A percentile compares a stretch with the other conserved stretches of the same genome.
These are phyloP conservation scores for Rhagonycha lutea DNA, from an alignment of 2,888 invertebrate genomes.

Conservation along the genomic window DNA sequence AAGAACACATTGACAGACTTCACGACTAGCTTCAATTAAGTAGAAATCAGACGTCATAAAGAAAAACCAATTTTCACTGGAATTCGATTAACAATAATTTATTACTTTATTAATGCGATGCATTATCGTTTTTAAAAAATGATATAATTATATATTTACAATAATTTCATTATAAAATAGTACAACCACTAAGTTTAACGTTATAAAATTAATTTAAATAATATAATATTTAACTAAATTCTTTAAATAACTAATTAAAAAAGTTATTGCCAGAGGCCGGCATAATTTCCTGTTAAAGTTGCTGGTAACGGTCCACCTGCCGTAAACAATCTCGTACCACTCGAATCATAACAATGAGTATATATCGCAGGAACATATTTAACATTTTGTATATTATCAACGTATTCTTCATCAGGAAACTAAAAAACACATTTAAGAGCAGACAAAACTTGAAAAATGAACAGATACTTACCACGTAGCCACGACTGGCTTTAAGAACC, in stretches of 20 bases:
- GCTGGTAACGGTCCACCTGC: conserved; percentile 95
- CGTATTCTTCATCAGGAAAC: conserved; percentile 84
- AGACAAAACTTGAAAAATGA: not conserved
- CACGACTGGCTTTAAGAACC: conserved; percentile 83
- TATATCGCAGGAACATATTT: conserved; percentile 94
- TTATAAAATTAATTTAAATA: not conserved
- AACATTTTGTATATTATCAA: conserved; percentile 81
- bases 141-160: not conserved
- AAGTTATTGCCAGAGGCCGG: conserved; percentile 86
- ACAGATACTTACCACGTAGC: conserved; percentile 75
- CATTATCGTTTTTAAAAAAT: not conserved
- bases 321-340: conserved; percentile 88
- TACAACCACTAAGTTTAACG: not conserved
- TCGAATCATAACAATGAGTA: conserved; percentile 93
- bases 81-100: not conserved
- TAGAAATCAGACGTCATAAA: not conserved
- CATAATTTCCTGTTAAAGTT: conserved; percentile 90
- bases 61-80: not conserved
- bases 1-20: not conserved
- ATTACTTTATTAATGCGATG: not conserved
- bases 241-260: not conserved
- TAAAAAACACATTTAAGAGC: conserved; percentile 48
- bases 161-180: not conserved
- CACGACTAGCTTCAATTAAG: not conserved
- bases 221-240: not conserved